phyloP scores from a whole-genome alignment of 2,113 vertebrate genomes.

The Scalopus aquaticus region DNA sequence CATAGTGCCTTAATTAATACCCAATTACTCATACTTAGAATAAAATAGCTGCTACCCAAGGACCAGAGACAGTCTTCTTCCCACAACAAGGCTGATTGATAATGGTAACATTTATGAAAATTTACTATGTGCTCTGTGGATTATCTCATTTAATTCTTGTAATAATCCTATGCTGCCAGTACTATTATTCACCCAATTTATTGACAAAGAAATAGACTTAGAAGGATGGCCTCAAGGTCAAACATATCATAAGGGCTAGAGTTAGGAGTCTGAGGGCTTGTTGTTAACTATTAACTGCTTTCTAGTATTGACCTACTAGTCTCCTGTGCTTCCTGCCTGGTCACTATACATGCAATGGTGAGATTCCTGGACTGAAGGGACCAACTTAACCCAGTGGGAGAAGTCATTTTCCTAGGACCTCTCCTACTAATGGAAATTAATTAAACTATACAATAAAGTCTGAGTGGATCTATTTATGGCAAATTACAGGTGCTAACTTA shows the following conservation, averaged over 20 bases:
- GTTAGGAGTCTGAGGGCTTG: not conserved
- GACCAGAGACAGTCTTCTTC: not conserved
- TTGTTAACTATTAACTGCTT: not conserved
- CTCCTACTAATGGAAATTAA: not conserved
- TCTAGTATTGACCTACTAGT: not conserved
- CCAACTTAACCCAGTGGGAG: not conserved
- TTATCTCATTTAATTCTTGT: not conserved
- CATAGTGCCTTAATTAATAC: not conserved
- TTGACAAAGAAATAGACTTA: not conserved
- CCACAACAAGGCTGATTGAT: no score
- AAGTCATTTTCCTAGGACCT: not conserved
- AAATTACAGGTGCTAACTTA: constrained; percentile 28
- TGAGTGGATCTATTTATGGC: not conserved
- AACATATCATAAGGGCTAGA: not conserved
- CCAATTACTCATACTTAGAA: not conserved
- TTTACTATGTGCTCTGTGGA: not conserved
- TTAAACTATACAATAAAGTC: not conserved
- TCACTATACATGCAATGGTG: not conserved
- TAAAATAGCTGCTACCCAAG: not conserved
- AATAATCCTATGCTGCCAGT: not conserved
- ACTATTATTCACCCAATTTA: not conserved
- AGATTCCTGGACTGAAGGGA: not conserved
- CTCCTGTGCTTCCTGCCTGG: not conserved
- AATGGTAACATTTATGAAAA: not conserved
- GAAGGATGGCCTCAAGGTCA: not conserved